Conservation (phyloP, 2,113 vertebrate genomes). For the Seriola quinqueradiata region DNA sequence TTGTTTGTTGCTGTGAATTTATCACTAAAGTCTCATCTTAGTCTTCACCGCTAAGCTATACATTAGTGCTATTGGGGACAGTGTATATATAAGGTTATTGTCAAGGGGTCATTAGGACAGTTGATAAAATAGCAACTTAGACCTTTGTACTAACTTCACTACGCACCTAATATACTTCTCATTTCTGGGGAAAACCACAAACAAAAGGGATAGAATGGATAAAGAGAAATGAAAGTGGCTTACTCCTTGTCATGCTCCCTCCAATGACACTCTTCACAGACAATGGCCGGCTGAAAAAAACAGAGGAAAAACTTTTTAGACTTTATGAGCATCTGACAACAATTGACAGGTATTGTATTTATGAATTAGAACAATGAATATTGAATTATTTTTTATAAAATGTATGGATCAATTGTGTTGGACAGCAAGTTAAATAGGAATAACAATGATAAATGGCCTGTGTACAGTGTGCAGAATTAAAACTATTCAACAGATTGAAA, state of each 20-base stretch:
- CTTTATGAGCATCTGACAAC: not conserved
- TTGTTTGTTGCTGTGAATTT: too few relatives aligned
- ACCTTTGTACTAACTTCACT: too few relatives aligned
- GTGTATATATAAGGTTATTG: too few relatives aligned
- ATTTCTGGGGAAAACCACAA: not conserved
- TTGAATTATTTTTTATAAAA: not conserved
- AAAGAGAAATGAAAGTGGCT: conserved; percentile 59
- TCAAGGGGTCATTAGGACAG: too few relatives aligned
- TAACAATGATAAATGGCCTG: not conserved
- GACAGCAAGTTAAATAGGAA: not conserved
- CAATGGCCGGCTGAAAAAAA: conserved; percentile 88
- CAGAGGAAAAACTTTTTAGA: not conserved
- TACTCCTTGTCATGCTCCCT: conserved; percentile 93
- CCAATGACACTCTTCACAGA: conserved; percentile 95
- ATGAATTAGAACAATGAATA: not conserved
- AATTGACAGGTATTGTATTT: not conserved
- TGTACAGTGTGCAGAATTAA: not conserved
- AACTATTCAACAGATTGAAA: not conserved
- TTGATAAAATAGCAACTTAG: not conserved
- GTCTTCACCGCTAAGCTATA: not conserved
- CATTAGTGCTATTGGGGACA: not conserved
- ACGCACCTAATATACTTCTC: too few relatives aligned
- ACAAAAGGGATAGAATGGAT: not conserved
- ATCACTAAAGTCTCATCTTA: not conserved
- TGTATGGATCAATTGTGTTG: not conserved